A percentile compares a stretch with the other conserved stretches of the same genome.
phyloP scores from a whole-genome alignment of 53 echinoderm and acorn worm species.

The Actinopyga echinites region DNA sequence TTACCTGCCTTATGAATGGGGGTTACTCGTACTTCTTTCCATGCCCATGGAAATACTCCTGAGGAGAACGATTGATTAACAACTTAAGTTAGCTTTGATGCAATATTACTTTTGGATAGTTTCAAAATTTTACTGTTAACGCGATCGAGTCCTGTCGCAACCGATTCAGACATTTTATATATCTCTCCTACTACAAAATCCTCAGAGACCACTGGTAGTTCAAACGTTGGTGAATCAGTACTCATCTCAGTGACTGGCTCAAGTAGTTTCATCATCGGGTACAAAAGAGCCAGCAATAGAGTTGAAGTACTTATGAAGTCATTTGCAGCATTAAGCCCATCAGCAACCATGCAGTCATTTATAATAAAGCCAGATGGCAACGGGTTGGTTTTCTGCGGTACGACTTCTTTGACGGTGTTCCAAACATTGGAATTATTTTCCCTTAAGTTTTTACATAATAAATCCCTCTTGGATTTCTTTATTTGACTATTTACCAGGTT shows the following conservation, averaged over 20 bases:
- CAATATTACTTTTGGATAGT: neutral
- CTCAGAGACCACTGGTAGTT: too few relatives aligned
- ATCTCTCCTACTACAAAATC: neutral
- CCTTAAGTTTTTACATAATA: neutral
- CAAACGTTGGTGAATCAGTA: too few relatives aligned
- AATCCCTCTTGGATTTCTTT: neutral
- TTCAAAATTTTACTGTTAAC: neutral
- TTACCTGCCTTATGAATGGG: neutral
- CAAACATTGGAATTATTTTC: neutral
- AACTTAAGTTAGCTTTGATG: neutral
- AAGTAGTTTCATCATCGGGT: neutral
- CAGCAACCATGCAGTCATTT: neutral
- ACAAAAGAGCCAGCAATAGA: neutral
- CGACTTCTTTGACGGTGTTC: neutral
- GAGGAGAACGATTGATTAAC: neutral
- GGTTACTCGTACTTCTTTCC: neutral
- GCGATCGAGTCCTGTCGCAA: neutral
- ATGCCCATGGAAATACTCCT: neutral
- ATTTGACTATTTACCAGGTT: neutral
- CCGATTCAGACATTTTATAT: neutral
- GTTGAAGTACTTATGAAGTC: neutral
- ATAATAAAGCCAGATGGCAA: neutral
- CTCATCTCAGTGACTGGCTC: too few relatives aligned
- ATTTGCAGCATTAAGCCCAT: neutral
- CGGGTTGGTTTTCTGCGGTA: neutral